Conservation (phyloP, 2,113 vertebrate species). For the Channa argus region DNA sequence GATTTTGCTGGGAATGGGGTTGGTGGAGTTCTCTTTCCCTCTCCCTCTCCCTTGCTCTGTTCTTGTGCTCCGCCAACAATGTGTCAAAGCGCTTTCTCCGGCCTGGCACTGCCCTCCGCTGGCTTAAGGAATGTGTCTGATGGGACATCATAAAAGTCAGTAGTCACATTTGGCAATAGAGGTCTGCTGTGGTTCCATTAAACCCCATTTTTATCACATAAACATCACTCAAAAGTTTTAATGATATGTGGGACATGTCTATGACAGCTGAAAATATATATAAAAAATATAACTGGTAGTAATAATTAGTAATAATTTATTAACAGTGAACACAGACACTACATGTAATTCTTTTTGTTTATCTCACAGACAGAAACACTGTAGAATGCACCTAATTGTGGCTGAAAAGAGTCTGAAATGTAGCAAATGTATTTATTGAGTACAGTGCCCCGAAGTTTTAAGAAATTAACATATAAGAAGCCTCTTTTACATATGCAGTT, state of each 20-base stretch:
- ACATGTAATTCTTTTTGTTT: too few species aligned
- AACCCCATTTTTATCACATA: background rate
- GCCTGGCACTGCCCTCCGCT: constrained; percentile 97
- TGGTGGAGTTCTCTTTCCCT: constrained; percentile 89
- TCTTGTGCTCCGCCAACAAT: constrained; percentile 98
- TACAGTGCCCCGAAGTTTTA: too few species aligned
- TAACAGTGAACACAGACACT: too few species aligned
- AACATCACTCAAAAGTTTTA: background rate
- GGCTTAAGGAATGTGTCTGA: constrained; percentile 99
- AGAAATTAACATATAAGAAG: too few species aligned
- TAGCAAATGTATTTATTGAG: too few species aligned
- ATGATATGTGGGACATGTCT: background rate
- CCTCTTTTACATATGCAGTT: too few species aligned
- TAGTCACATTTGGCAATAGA: background rate
- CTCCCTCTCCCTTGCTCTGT: constrained; percentile 95
- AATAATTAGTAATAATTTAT: too few species aligned
- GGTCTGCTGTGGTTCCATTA: background rate
- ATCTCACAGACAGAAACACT: too few species aligned
- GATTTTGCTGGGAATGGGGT: constrained; percentile 91
- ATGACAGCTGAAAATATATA: background rate
- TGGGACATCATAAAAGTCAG: constrained; percentile 7
- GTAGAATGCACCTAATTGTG: too few species aligned
- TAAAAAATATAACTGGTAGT: too few species aligned
- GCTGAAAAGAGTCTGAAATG: too few species aligned
- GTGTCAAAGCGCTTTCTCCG: constrained; percentile 98